phyloP scores from a whole-genome alignment of 2,888 invertebrate genomes.

The Piscicola geometra region DNA sequence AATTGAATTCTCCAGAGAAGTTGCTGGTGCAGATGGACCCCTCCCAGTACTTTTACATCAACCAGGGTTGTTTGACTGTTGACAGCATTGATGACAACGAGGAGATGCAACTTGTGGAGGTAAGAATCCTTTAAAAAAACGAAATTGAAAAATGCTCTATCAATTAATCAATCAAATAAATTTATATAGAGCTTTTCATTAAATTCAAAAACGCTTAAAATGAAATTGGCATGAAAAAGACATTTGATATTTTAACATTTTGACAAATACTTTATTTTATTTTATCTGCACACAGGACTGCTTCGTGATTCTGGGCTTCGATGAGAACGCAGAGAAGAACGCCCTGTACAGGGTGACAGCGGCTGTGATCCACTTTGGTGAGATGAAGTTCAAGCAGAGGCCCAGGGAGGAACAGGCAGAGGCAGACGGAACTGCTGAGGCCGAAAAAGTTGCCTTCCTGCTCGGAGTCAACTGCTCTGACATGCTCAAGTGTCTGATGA shows the following conservation, averaged over 20 bases:
- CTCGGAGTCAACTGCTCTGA: constrained; percentile 81
- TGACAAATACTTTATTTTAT: too few species aligned
- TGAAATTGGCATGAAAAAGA: not conserved
- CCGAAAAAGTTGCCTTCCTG: constrained; percentile 85
- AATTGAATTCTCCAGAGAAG: constrained; percentile 58
- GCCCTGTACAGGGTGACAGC: constrained; percentile 96
- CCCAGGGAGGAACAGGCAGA: constrained; percentile 91
- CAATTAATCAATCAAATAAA: too few species aligned
- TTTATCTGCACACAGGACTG: constrained; percentile 88
- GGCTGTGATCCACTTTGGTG: constrained; percentile 99
- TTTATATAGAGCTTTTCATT: too few species aligned
- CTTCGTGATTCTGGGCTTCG: constrained; percentile 98
- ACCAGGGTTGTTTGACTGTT: constrained; percentile 91
- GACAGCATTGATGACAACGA: constrained; percentile 80
- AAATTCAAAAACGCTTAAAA: not conserved
- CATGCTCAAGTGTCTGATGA: constrained; percentile 72
- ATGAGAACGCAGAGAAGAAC: constrained; percentile 76
- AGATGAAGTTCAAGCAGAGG: constrained; percentile 99
- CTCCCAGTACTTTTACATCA: constrained; percentile 73
- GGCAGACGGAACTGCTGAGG: constrained; percentile 62
- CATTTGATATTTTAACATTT: not conserved
- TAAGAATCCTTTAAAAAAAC: too few species aligned
- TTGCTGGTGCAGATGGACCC: constrained; percentile 77
- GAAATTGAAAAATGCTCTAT: too few species aligned
- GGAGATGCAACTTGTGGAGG: constrained; percentile 44